Evolutionary conservation across 2,113 vertebrate genomes (phyloP), one percentile per base, ranked within the genome.

Genomic region (Osmerus mordax): DNA sequence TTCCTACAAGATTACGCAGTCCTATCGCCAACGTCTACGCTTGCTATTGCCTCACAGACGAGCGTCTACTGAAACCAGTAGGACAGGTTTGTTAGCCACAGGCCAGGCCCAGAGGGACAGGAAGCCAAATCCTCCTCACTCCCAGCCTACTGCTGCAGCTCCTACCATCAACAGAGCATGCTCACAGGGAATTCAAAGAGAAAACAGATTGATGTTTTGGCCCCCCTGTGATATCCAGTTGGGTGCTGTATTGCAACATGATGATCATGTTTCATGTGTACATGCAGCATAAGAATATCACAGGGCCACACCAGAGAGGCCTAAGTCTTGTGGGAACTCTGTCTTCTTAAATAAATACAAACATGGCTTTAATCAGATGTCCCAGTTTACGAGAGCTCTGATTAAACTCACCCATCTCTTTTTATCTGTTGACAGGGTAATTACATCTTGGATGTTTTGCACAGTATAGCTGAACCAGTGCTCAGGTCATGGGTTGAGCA

Each of bases 71-170:
- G 63, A 66, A 85, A 91, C 89, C 84, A 65, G 90, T 89, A 75
- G 18, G 62, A 88, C 91, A 84, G 82, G 90, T 91, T 91, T 84
- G 68, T 51, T 58, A 77, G 70, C 23, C 71, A 78, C 73, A 70
- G 19, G 61, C 67, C 67, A 55, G 74, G 72, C 77, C 83, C 52
- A 69, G 54, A 74, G 81, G 75, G 75, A 81, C 69, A 65, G 78
- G 84, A 84, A 87, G 83, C 66, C 67, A 75, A 66, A 70, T 47
- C 71, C 65, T 84, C 67, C 68, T 74, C 19, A 52, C 15, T 60
- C 69, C 53, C 19, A 47, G 11, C 62, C 32, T 41, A 16, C 29
- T 65, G 47, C 23, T 47, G 25, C 65, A 61, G 60, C 3, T 28
- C 47, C 64, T 13, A 52, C n/a, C 76, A 54, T 72, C 36, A 28